phyloP scores from a whole-genome alignment of 2,113 vertebrate species.

The Psilopsiagon aymara region DNA sequence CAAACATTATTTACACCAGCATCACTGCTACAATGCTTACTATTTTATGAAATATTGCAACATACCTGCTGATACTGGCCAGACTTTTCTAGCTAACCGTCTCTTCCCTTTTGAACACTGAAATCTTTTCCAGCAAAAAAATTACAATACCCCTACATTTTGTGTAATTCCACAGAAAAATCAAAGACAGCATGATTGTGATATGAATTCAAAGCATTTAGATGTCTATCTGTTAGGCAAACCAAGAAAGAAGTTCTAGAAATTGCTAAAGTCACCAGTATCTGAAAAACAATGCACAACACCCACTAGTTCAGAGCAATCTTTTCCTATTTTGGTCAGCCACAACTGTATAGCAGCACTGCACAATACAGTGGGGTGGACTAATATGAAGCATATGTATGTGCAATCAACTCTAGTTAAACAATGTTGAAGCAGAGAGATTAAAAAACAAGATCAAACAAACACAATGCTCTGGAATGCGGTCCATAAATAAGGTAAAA shows the following conservation, averaged over 20 bases:
- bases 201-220: neutral
- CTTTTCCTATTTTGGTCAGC: neutral
- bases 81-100: neutral
- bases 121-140: neutral
- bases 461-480: neutral
- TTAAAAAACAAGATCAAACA: neutral
- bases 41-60: neutral
- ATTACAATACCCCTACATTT: neutral
- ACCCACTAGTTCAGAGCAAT: neutral
- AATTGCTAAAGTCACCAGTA: neutral
- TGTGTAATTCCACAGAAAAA: neutral
- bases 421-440: neutral
- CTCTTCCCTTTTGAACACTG: neutral
- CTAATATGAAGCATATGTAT: conserved; percentile 5
- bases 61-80: neutral
- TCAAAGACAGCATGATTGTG: neutral
- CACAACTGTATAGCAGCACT: neutral
- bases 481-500: neutral
- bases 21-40: neutral
- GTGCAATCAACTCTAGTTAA: conserved; percentile 19
- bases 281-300: neutral
- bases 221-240: neutral
- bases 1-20: neutral
- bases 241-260: neutral
- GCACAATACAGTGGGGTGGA: neutral